These are phyloP conservation scores for Drosophila ambigua DNA, from an alignment of 1,140 invertebrate genomes.

Conservation along the genomic window DNA sequence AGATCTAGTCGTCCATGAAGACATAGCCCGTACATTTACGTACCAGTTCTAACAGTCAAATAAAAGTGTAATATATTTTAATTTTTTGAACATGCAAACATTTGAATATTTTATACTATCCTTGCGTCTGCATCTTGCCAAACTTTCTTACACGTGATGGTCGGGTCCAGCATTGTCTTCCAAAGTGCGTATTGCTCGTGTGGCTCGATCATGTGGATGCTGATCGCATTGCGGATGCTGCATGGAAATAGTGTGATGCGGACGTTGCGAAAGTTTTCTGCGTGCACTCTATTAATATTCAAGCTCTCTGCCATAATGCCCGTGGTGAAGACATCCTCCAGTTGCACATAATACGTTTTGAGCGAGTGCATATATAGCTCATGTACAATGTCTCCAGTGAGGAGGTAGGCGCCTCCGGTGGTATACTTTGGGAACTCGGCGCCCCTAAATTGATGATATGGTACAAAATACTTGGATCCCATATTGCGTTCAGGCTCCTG, in stretches of 20 bases:
- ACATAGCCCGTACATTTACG: too few species aligned
- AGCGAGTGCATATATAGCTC: constrained; percentile 88
- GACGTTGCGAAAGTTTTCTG: constrained; percentile 93
- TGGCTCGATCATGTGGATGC: constrained; percentile 95
- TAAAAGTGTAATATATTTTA: too few species aligned
- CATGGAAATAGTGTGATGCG: constrained; percentile 91
- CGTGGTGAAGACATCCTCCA: constrained; percentile 95
- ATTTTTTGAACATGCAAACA: too few species aligned
- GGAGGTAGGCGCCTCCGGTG: constrained; percentile 93
- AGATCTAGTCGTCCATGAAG: too few species aligned
- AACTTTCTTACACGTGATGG: constrained; percentile 88
- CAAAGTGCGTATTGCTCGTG: constrained; percentile 95
- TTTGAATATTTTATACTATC: too few species aligned
- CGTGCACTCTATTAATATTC: constrained; percentile 89
- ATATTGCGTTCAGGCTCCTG: constrained; percentile 91
- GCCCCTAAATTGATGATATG: too few species aligned
- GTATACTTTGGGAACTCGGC: constrained; percentile 93
- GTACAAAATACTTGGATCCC: too few species aligned
- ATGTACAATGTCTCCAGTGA: constrained; percentile 88
- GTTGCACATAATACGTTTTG: constrained; percentile 90
- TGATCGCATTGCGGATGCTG: constrained; percentile 91
- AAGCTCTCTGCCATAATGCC: constrained; percentile 92
- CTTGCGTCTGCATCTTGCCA: too few species aligned
- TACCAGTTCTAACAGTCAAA: too few species aligned
- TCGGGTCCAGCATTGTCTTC: constrained; percentile 93